Conservation (phyloP, 1,140 invertebrate genomes). For the Drosophila burlai region DNA sequence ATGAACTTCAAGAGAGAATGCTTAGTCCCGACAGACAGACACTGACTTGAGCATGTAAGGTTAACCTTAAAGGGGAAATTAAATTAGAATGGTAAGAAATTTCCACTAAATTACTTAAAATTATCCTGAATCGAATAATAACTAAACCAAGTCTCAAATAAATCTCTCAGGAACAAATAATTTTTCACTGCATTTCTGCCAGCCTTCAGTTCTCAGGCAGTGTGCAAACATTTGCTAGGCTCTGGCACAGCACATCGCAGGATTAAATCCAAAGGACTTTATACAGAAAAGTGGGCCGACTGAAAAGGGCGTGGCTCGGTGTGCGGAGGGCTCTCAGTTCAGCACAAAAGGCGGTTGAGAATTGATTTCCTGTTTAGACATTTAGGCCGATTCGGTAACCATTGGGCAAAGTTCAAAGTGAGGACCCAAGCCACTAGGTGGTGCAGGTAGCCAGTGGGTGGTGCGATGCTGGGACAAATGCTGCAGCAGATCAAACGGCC, state of each 20-base stretch:
- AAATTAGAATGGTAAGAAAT: not conserved
- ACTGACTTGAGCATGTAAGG: slow-evolving; percentile 3
- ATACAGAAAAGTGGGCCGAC: not conserved
- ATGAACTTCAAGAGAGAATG: slow-evolving; percentile 41
- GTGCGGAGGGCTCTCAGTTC: not conserved
- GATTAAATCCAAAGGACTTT: slow-evolving; percentile 7
- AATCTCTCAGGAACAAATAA: not conserved
- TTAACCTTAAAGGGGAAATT: slow-evolving; percentile 7
- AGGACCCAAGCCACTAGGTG: slow-evolving; percentile 24
- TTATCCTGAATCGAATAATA: not conserved
- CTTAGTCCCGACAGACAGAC: slow-evolving; percentile 7
- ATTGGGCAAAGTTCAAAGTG: slow-evolving; percentile 48
- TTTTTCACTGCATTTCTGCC: not conserved
- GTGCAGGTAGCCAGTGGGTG: slow-evolving; percentile 35
- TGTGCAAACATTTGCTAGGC: slow-evolving; percentile 15
- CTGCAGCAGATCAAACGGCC: slow-evolving; percentile 64
- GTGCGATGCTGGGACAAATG: slow-evolving; percentile 4
- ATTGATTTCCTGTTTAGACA: slow-evolving; percentile 77
- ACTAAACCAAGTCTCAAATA: not conserved
- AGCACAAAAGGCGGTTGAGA: slow-evolving; percentile 64
- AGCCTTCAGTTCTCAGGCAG: not conserved
- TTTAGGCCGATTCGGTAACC: slow-evolving; percentile 62
- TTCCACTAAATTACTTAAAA: not conserved
- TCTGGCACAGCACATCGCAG: slow-evolving; percentile 3
- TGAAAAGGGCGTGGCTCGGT: not conserved